A percentile compares a stretch with the other conserved stretches of the same genome.
These are phyloP conservation scores for Drosophila insularis DNA, from an alignment of 1,140 invertebrate genomes.

Conservation along the genomic window DNA sequence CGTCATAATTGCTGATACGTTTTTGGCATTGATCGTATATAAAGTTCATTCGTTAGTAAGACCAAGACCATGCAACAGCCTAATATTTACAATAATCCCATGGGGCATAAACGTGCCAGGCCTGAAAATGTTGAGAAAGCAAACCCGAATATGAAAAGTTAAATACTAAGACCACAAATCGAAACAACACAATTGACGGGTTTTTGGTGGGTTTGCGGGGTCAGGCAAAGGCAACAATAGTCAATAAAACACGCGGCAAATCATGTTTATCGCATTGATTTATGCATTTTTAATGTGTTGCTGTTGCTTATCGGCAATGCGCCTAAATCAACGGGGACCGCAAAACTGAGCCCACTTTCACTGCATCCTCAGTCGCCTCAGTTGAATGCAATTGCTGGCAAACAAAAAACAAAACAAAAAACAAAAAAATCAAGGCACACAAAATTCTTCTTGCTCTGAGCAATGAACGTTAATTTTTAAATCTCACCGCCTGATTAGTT, in stretches of 20 bases:
- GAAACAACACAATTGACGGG: slow-evolving; percentile 15
- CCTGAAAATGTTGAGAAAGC: slow-evolving; percentile 14
- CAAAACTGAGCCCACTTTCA: slow-evolving; percentile 64
- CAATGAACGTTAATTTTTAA: slow-evolving; percentile 82
- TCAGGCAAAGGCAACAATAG: slow-evolving; percentile 61
- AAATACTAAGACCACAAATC: slow-evolving; percentile 14
- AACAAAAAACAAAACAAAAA: not conserved
- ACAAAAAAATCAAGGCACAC: not conserved
- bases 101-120: slow-evolving; percentile 61
- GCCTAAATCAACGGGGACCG: slow-evolving; percentile 73
- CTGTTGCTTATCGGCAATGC: slow-evolving; percentile 79
- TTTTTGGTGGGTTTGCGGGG: not conserved
- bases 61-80: slow-evolving; percentile 17
- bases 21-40: not conserved
- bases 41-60: not conserved
- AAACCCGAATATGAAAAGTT: slow-evolving; percentile 37
- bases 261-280: slow-evolving; percentile 83
- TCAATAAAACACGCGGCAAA: slow-evolving; percentile 82
- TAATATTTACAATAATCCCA: slow-evolving; percentile 34
- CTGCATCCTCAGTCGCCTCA: slow-evolving; percentile 31
- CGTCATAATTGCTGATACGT: not conserved
- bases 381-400: not conserved
- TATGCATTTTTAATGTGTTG: slow-evolving; percentile 83
- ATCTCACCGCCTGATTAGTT: slow-evolving; percentile 83
- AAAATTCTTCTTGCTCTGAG: slow-evolving; percentile 42